A percentile compares a stretch with the other conserved stretches of the same genome.
These are phyloP conservation scores for Sebastes itinus DNA, from an alignment of 2,797 vertebrate species.

Conservation along the genomic window DNA sequence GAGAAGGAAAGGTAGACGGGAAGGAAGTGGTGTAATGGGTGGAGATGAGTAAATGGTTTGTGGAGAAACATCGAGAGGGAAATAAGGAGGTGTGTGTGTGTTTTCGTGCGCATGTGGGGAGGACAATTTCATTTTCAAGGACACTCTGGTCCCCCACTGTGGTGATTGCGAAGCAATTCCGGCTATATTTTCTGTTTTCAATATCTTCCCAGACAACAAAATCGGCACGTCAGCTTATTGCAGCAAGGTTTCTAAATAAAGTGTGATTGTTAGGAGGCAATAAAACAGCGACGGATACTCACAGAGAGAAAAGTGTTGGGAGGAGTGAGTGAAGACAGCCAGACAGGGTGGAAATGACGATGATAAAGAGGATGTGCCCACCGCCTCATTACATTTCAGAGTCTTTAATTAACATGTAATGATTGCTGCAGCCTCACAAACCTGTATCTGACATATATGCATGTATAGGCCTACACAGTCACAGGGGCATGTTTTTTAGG, in stretches of 20 bases:
- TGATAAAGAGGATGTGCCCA: constrained; percentile 31
- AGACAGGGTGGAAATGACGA: constrained; percentile 13
- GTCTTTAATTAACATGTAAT: constrained; percentile 41
- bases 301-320: constrained; percentile 14
- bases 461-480: background rate
- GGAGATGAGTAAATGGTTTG: constrained; percentile 38
- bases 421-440: constrained; percentile 22
- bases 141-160: constrained; percentile 20
- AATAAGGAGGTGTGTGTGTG: constrained; percentile 12
- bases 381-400: constrained; percentile 40
- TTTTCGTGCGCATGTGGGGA: background rate
- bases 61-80: constrained; percentile 12
- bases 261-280: constrained; percentile 7
- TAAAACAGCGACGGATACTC: background rate
- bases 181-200: constrained; percentile 24
- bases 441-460: background rate
- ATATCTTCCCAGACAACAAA: constrained; percentile 18
- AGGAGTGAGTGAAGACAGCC: constrained; percentile 48
- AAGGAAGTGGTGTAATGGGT: constrained; percentile 29
- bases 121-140: constrained; percentile 56
- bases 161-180: background rate
- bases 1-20: constrained; percentile 62
- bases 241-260: constrained; percentile 7
- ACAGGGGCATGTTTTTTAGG: background rate
- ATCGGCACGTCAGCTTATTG: constrained; percentile 2